phyloP scores from a whole-genome alignment of 2,113 vertebrate species.

The Calypte anna region DNA sequence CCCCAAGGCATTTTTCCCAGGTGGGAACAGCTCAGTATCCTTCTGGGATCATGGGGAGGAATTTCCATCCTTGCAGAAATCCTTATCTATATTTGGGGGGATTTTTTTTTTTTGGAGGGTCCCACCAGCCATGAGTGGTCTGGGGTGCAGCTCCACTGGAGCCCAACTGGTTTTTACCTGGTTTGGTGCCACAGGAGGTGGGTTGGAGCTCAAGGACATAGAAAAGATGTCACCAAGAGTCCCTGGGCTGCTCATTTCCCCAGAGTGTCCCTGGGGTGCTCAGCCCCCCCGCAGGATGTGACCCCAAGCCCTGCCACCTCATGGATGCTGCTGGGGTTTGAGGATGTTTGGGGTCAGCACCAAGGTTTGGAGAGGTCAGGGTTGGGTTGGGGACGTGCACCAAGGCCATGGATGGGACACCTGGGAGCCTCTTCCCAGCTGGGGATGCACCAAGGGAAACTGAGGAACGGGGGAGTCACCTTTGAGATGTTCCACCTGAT shows the following conservation, averaged over 20 bases:
- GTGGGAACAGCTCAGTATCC: not conserved
- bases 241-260: too few relatives aligned
- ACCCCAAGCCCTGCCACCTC: not conserved
- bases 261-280: not conserved
- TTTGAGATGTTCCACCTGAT: not conserved
- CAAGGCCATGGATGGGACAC: not conserved
- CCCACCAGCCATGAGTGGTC: fast-evolving
- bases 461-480: not conserved
- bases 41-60: fast-evolving
- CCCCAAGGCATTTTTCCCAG: too few relatives aligned
- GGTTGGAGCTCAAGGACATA: not conserved
- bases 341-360: not conserved
- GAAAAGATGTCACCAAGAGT: not conserved
- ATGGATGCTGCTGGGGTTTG: not conserved
- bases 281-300: not conserved
- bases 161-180: fast-evolving
- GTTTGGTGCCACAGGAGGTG: not conserved
- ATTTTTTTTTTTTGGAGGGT: not conserved
- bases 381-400: fast-evolving
- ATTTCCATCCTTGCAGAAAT: too few relatives aligned
- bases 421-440: not conserved
- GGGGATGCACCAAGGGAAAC: not conserved
- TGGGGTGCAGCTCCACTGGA: not conserved
- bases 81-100: fast-evolving
- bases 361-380: not conserved